Base-by-base conservation (phyloP, 2,113 vertebrate genomes). In the Labeo catla region DNA sequence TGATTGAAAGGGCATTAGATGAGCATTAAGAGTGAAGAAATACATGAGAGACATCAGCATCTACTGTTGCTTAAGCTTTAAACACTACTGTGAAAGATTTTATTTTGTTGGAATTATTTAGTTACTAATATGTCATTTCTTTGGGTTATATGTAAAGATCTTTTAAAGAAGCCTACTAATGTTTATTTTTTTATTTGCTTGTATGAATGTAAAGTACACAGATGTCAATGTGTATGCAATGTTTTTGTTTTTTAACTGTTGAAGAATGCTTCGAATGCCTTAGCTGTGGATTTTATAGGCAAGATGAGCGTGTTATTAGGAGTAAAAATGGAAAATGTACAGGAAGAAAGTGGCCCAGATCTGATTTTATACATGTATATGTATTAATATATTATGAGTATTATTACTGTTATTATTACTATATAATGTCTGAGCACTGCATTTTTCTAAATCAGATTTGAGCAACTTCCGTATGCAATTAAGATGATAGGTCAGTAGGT, bases 61-160 rank as follows among this genome's bases (percentile, higher is more conserved):
- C 77, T 86, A 50, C 49, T 72, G 87, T 86, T 79, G 49, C 80
- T 84, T 34, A 84, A 84, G 85, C 84, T 84, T 72, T 81, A 61
- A 86, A 77, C 28, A 88, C 86, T 86, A 77, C 77, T 88, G 89
- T 83, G 63, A 81, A 82, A 76, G 12, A 76, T 81, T 68, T 73
- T 84, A 49, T 76, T 70, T 45, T 2, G 12, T 15, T 34, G 47
- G 28, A 28, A 59, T 11, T 8, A 34, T n/a, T 39, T 12, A 34
- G 49, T 61, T 86, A 86, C 84, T 79, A 72, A 80, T 72, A 28
- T 57, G 45, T 52, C 13, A 52, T 47, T 43, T 63, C 4, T 50
- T 61, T 36, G 12, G 11, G 52, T n/a, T 28, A 6, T 68, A 19
- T 0, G 28, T 84, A 36, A n/a, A 28, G 10, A 45, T 49, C 11